Evolutionary conservation across 2,113 vertebrate species (phyloP).

Genomic region (Kobus ellipsiprymnus): DNA sequence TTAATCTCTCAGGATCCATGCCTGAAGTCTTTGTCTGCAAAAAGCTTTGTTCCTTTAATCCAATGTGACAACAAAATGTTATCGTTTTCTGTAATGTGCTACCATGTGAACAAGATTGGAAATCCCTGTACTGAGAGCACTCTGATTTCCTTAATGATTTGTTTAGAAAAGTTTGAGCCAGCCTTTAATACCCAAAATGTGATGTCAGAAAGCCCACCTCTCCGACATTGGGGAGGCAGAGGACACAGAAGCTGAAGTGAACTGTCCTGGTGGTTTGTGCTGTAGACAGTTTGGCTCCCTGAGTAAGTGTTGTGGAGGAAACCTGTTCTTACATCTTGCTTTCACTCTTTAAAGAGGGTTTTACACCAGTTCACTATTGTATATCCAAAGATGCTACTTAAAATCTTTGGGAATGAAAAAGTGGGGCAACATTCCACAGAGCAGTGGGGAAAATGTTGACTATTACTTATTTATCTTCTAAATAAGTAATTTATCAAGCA

Average conservation of each 20-base stretch:
- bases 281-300: not conserved
- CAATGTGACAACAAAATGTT: not conserved
- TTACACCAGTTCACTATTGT: not conserved
- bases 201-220: not conserved
- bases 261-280: not conserved
- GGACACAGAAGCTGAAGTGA: too few relatives aligned
- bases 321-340: not conserved
- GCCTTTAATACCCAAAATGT: not conserved
- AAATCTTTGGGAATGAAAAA: not conserved
- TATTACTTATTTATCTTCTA: not conserved
- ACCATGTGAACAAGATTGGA: not conserved
- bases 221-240: accelerated
- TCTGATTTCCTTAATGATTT: not conserved
- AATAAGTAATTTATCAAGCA: not conserved
- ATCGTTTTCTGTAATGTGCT: not conserved
- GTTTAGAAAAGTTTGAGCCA: not conserved
- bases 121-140: not conserved
- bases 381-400: not conserved
- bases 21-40: not conserved
- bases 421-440: not conserved
- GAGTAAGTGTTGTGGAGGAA: not conserved
- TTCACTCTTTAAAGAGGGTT: not conserved
- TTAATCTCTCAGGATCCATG: not conserved
- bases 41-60: not conserved
- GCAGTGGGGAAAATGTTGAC: not conserved